These are phyloP conservation scores for Esperia sulphurella DNA, from an alignment of 2,888 invertebrate species.

Conservation along the genomic window DNA sequence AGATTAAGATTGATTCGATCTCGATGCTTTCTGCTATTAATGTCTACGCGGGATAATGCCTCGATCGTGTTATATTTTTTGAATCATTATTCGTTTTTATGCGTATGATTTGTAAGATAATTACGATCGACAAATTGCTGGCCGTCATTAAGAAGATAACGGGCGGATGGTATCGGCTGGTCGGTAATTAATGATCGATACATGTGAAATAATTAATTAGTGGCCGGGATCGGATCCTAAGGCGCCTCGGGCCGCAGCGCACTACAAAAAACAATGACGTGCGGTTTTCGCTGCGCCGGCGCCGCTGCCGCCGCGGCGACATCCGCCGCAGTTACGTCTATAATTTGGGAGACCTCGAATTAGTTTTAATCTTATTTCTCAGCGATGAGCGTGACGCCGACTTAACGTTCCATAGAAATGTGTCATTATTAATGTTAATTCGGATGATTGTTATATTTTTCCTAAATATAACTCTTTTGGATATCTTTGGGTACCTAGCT, in stretches of 20 bases:
- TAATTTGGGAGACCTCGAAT: slow-evolving; percentile 77
- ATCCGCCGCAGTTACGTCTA: slow-evolving; percentile 69
- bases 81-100: slow-evolving; percentile 69
- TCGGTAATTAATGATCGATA: slow-evolving; percentile 77
- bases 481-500: slow-evolving; percentile 9
- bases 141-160: slow-evolving; percentile 71
- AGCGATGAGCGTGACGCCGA: slow-evolving; percentile 72
- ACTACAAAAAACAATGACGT: slow-evolving; percentile 78
- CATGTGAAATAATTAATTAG: slow-evolving; percentile 79
- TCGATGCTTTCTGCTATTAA: slow-evolving; percentile 75
- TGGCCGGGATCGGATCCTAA: slow-evolving; percentile 54
- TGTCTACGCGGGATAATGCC: slow-evolving; percentile 64
- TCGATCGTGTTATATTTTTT: slow-evolving; percentile 68
- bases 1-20: slow-evolving; percentile 79
- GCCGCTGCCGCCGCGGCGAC: slow-evolving; percentile 60
- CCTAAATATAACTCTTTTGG: slow-evolving; percentile 34
- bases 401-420: slow-evolving; percentile 60
- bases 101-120: slow-evolving; percentile 69
- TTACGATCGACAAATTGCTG: slow-evolving; percentile 75
- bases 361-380: slow-evolving; percentile 71
- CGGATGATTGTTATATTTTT: slow-evolving; percentile 59
- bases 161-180: slow-evolving; percentile 58
- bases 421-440: slow-evolving; percentile 73
- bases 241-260: slow-evolving; percentile 57
- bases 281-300: slow-evolving; percentile 71